These are phyloP conservation scores for Gymnothorax reevesii DNA, from an alignment of 2,797 vertebrate species.

Conservation along the genomic window DNA sequence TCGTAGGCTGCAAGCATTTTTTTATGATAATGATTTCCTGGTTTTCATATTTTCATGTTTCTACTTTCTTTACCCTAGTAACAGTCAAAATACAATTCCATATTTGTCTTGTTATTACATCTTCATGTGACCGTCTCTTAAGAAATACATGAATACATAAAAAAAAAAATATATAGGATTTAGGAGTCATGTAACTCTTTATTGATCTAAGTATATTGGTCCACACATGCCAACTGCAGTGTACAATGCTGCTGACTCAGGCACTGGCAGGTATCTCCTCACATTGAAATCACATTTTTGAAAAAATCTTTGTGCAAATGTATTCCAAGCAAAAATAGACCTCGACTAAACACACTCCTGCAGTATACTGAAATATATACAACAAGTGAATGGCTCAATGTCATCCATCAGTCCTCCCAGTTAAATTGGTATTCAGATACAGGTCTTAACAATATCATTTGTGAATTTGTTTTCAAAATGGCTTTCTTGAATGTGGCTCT, in stretches of 20 bases:
- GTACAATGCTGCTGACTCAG: not conserved
- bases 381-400: not conserved
- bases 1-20: not conserved
- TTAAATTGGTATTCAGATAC: not conserved
- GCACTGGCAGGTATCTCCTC: not conserved
- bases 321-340: not conserved
- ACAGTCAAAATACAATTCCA: not conserved
- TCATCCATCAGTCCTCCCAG: not conserved
- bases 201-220: slow-evolving; percentile 2
- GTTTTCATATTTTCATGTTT: not conserved
- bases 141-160: not conserved
- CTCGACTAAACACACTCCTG: not conserved
- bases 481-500: not conserved
- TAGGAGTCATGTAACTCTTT: not conserved
- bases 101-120: not conserved
- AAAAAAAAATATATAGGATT: not conserved
- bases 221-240: not conserved
- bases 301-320: not conserved
- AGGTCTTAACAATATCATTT: not conserved
- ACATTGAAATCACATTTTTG: not conserved
- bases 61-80: not conserved
- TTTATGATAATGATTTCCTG: not conserved
- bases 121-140: not conserved
- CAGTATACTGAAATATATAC: not conserved
- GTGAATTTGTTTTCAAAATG: not conserved